phyloP scores from a whole-genome alignment of 2,113 vertebrate species.

The Hystrix brachyura region DNA sequence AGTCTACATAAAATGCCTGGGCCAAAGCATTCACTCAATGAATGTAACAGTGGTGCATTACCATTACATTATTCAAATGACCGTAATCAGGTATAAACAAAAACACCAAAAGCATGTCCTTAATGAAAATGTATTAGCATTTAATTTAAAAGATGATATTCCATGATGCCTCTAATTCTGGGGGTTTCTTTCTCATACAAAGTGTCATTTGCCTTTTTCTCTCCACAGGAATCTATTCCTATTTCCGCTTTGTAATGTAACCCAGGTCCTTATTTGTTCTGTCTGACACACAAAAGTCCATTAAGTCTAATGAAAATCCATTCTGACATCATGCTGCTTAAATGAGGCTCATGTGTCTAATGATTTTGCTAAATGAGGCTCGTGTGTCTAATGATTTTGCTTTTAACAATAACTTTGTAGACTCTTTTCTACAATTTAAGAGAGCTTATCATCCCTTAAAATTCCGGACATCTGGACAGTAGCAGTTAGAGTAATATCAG shows the following conservation, averaged over 20 bases:
- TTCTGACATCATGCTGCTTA: slow-evolving; percentile 52
- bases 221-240: background rate
- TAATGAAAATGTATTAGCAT: background rate
- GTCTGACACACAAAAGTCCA: slow-evolving; percentile 14
- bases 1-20: background rate
- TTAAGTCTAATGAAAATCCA: slow-evolving; percentile 66
- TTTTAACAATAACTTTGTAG: slow-evolving; percentile 18
- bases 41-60: background rate
- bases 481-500: background rate
- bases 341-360: background rate
- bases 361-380: slow-evolving; percentile 33
- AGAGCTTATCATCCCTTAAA: background rate
- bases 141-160: background rate
- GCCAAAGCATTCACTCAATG: background rate
- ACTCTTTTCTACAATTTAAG: slow-evolving; percentile 41
- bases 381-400: slow-evolving; percentile 42
- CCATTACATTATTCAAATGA: background rate
- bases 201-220: background rate
- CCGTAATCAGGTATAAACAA: background rate
- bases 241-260: background rate
- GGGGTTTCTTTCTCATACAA: background rate
- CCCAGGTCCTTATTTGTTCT: slow-evolving; percentile 18
- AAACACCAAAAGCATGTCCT: background rate
- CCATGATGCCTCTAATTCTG: background rate
- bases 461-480: background rate